A percentile compares a stretch with the other conserved stretches of the same genome.
These are phyloP conservation scores for Gouania willdenowi DNA, from an alignment of 2,797 vertebrate genomes.

Conservation along the genomic window DNA sequence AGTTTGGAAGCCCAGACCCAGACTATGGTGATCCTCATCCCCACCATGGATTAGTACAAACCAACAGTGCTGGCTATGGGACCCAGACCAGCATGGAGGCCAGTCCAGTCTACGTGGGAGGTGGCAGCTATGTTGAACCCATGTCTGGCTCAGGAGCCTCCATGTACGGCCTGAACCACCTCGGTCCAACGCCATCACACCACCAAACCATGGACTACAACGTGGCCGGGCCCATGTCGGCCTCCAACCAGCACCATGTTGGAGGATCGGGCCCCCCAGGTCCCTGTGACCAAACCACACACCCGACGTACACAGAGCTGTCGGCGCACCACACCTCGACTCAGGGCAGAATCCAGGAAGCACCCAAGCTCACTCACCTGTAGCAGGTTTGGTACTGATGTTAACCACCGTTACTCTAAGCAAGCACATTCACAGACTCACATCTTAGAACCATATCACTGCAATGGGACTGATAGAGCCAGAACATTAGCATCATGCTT, in stretches of 20 bases:
- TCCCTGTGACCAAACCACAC: constrained; percentile 84
- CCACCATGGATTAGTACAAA: constrained; percentile 84
- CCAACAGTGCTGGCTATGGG: constrained; percentile 84
- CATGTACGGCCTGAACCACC: constrained; percentile 93
- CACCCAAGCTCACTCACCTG: constrained; percentile 99
- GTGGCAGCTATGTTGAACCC: constrained; percentile 87
- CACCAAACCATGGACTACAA: constrained; percentile 92
- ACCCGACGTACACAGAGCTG: constrained; percentile 90
- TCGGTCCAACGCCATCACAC: constrained; percentile 86
- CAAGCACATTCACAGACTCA: constrained; percentile 50
- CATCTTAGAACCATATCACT: constrained; percentile 35
- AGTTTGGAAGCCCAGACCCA: constrained; percentile 82
- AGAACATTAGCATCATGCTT: constrained; percentile 4
- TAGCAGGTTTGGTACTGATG: constrained; percentile 79
- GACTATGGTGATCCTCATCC: constrained; percentile 84
- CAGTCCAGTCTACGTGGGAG: constrained; percentile 90
- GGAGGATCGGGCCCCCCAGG: constrained; percentile 67
- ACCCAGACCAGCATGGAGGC: constrained; percentile 82
- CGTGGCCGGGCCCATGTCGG: constrained; percentile 79
- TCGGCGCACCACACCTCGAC: constrained; percentile 89
- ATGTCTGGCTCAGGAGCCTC: constrained; percentile 88
- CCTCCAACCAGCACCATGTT: constrained; percentile 87
- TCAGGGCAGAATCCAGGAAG: constrained; percentile 99
- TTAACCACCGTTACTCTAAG: constrained; percentile 33
- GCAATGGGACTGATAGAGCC: constrained; percentile 9